Evolutionary conservation across 2,888 invertebrate genomes (phyloP), one percentile per base, ranked within the genome.

Genomic region (Lasioglossum lativentre): DNA sequence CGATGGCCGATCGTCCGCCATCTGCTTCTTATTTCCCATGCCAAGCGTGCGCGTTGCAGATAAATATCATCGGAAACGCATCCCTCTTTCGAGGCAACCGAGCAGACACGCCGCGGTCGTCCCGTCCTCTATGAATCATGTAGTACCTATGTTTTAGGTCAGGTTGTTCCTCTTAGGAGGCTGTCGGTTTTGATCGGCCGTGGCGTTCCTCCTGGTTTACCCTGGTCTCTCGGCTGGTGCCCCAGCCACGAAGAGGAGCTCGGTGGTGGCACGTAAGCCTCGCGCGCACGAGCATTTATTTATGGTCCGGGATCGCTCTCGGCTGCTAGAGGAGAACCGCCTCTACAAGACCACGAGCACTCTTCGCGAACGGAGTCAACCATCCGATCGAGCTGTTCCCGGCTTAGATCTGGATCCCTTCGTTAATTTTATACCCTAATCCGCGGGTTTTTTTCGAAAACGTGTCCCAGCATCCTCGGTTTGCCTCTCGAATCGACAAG

Each of bases 161-260:
- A 83, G 89, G 80, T 83, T 82, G 86, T 84, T 88, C 85, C 89
- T 90, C 90, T 90, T 90, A 90, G 93, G 92, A 92, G 91, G 92
- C 94, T 94, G 95, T 95, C 95, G 92, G 92, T 93, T 94, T 93
- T 93, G 93, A 95, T 95, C 92, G 93, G 93, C 93, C 93, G 88
- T 90, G 89, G 92, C 94, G 93, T 95, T 93, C 93, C 93, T 95
- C 91, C 94, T 94, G 90, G 92, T 93, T 68, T 93, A 93, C 89
- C 87, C 92, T 73, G 72, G 82, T 75, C 56, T 56, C 56, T 56
- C 87, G 82, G 86, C 68, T 79, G 85, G 82, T 79, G 85, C 81
- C 38, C 85, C 74, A 82, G 82, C 38, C 85, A 82, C 75, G 72
- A 75, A 74, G 85, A 81, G 81, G 84, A 86, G 68, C 77, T 78